Conservation (phyloP, 1,140 invertebrate species). For the Laodelphax striatellus region DNA sequence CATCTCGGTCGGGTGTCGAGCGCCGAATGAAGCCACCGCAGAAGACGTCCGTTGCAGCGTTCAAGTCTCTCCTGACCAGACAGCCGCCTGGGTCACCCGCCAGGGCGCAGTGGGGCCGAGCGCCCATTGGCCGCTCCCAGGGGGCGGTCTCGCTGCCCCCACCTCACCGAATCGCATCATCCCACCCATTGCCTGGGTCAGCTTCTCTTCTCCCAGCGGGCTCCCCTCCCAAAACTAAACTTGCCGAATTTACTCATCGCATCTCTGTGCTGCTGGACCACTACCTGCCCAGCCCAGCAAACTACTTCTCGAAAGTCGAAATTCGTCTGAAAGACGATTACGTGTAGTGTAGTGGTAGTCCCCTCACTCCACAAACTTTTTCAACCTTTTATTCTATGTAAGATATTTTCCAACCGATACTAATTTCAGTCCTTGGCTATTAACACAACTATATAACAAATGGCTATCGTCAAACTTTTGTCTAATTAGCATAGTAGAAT, state of each 20-base stretch:
- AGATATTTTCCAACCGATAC: too few relatives aligned
- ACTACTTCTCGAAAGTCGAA: too few relatives aligned
- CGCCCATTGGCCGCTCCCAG: slow-evolving; percentile 20
- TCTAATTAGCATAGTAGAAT: too few relatives aligned
- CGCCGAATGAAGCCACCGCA: slow-evolving; percentile 23
- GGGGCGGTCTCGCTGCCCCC: slow-evolving; percentile 14
- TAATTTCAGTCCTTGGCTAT: too few relatives aligned
- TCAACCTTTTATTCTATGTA: too few relatives aligned
- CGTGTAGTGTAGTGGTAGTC: too few relatives aligned
- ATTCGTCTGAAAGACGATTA: too few relatives aligned
- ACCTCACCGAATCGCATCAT: not conserved
- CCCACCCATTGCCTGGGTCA: not conserved
- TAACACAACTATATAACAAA: too few relatives aligned
- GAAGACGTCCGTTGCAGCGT: slow-evolving; percentile 30
- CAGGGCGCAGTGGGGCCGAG: slow-evolving; percentile 10
- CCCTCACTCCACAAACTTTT: too few relatives aligned
- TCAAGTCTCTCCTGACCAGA: slow-evolving; percentile 30
- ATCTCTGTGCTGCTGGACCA: not conserved
- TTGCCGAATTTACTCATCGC: slow-evolving; percentile 2
- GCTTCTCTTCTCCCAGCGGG: slow-evolving; percentile 6
- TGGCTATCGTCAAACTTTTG: too few relatives aligned
- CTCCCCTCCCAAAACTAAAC: slow-evolving; percentile 3
- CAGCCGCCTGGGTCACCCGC: slow-evolving; percentile 10
- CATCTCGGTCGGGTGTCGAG: slow-evolving; percentile 23
- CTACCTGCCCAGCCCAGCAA: slow-evolving; percentile 13